Conservation (phyloP, 2,797 vertebrate genomes). For the Parauchenoglanis ngamensis region DNA sequence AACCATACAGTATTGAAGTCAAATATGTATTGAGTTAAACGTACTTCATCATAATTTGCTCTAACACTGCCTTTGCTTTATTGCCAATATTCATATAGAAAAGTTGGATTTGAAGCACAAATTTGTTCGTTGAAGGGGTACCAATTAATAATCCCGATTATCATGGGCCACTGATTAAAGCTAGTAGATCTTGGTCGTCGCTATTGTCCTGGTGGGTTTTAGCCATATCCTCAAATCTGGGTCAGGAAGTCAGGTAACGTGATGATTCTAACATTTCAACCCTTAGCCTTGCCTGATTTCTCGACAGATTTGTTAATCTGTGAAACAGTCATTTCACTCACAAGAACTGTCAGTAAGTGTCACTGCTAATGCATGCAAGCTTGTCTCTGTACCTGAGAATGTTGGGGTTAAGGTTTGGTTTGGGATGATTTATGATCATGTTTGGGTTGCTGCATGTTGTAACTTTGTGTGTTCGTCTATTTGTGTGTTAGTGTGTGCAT, state of each 20-base stretch:
- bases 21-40: slow-evolving; percentile 17
- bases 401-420: not conserved
- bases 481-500: slow-evolving; percentile 40
- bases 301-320: not conserved
- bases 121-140: too few relatives aligned
- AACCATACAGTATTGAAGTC: slow-evolving; percentile 28
- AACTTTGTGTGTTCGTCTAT: slow-evolving; percentile 31
- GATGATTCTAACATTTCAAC: not conserved
- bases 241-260: not conserved
- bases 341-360: not conserved
- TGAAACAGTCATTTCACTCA: not conserved
- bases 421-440: slow-evolving; percentile 26
- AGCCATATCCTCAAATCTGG: not conserved
- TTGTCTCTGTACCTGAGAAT: slow-evolving; percentile 14
- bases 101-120: not conserved
- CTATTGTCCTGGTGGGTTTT: not conserved
- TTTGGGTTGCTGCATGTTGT: slow-evolving; percentile 20
- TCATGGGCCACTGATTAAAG: not conserved
- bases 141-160: not conserved
- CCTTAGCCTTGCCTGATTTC: not conserved
- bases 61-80: not conserved
- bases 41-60: slow-evolving; percentile 38
- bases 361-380: not conserved
- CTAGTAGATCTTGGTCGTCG: not conserved
- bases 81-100: not conserved